A percentile compares a stretch with the other conserved stretches of the same genome.
phyloP scores from a whole-genome alignment of 2,113 vertebrate genomes.

The Trogon melanurus region DNA sequence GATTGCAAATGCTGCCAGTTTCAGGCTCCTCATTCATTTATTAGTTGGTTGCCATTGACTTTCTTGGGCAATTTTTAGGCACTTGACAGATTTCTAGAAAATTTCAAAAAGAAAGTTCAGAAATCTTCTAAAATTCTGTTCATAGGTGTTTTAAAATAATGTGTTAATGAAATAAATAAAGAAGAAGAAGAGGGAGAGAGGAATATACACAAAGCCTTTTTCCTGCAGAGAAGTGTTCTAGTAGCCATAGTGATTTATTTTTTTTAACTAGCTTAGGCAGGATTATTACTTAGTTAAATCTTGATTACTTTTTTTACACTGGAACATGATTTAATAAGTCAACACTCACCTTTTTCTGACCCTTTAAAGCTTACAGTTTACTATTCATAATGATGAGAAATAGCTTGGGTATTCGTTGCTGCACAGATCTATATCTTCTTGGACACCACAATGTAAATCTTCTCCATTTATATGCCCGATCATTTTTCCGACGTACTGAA shows the following conservation, averaged over 20 bases:
- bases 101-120: neutral
- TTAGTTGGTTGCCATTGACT: neutral
- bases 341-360: neutral
- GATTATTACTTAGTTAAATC: slow-evolving; percentile 20
- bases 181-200: neutral
- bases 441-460: slow-evolving; percentile 11
- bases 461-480: slow-evolving; percentile 35
- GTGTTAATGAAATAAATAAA: neutral
- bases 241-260: neutral
- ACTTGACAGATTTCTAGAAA: neutral
- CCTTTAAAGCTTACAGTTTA: slow-evolving; percentile 28
- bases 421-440: slow-evolving; percentile 9
- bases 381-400: slow-evolving; percentile 10
- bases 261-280: neutral
- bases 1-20: neutral
- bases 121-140: neutral
- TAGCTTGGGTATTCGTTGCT: neutral
- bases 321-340: slow-evolving; percentile 8
- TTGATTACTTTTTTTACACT: neutral
- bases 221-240: neutral
- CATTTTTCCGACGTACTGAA: slow-evolving; percentile 51
- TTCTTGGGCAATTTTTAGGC: neutral
- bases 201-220: neutral
- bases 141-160: neutral
- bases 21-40: neutral